Evolutionary conservation across 2,888 invertebrate genomes (phyloP).

Genomic region (Quadroppia sp.): DNA sequence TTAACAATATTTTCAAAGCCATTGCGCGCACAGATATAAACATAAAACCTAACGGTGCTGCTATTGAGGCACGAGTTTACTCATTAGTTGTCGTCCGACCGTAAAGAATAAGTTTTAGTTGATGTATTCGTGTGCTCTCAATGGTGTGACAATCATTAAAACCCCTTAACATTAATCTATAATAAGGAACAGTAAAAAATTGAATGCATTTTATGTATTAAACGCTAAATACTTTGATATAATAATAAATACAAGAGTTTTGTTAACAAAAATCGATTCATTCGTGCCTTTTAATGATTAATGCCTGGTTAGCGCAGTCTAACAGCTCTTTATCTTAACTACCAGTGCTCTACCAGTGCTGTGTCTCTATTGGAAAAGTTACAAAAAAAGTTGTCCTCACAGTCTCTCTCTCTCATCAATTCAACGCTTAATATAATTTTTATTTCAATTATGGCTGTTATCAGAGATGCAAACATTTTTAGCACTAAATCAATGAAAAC

Average conservation of each 20-base stretch:
- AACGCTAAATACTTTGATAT: background rate
- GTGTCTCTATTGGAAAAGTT: background rate
- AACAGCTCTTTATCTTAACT: slow-evolving; percentile 34
- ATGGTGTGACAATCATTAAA: too few species aligned
- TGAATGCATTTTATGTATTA: too few species aligned
- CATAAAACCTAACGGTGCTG: too few species aligned
- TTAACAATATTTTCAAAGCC: slow-evolving; percentile 10
- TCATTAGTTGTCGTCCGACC: slow-evolving; percentile 7
- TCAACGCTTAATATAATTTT: background rate
- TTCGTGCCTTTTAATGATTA: slow-evolving; percentile 29
- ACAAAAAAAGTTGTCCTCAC: background rate
- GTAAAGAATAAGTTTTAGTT: background rate
- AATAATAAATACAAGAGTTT: background rate
- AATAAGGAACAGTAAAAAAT: too few species aligned
- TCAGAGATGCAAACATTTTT: too few species aligned
- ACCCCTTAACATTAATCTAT: too few species aligned
- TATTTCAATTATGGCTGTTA: too few species aligned
- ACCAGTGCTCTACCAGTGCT: too few species aligned
- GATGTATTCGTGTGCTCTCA: too few species aligned
- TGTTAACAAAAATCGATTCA: background rate
- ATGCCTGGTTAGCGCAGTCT: slow-evolving; percentile 21
- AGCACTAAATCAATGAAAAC: slow-evolving; percentile 9
- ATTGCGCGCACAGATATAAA: background rate
- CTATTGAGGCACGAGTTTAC: background rate
- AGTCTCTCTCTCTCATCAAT: background rate